These are phyloP conservation scores for Erinaceus europaeus DNA, from an alignment of 2,113 vertebrate species.

Conservation along the genomic window DNA sequence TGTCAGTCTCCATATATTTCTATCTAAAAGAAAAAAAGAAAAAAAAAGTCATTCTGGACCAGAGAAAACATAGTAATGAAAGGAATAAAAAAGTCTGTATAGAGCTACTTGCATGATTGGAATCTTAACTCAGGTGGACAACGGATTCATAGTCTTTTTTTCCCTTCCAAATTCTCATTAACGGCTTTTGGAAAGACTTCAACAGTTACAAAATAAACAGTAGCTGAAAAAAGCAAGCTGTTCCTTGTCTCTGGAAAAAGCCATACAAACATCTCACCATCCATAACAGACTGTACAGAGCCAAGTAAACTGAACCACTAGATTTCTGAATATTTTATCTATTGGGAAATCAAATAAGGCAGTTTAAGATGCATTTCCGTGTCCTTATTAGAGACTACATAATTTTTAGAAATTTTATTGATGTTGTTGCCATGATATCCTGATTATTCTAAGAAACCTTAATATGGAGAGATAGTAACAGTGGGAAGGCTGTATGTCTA, in stretches of 20 bases:
- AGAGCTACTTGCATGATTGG: background rate
- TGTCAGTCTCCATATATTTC: no score
- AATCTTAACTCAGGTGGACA: background rate
- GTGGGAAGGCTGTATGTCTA: background rate
- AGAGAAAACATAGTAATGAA: no score
- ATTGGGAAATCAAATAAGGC: background rate
- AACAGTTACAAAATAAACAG: slow-evolving; percentile 57
- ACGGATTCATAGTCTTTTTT: slow-evolving; percentile 31
- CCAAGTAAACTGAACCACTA: background rate
- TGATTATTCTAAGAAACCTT: background rate
- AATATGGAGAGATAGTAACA: background rate
- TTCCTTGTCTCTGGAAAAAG: slow-evolving; percentile 24
- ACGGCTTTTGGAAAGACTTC: slow-evolving; percentile 57
- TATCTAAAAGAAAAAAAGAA: no score
- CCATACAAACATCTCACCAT: background rate
- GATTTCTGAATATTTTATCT: slow-evolving; percentile 12
- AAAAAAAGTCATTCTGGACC: no score
- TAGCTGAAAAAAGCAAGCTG: background rate
- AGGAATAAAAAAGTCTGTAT: no score
- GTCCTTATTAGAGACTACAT: background rate
- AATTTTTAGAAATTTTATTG: background rate
- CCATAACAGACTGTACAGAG: background rate
- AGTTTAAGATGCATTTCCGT: background rate
- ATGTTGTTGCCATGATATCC: background rate
- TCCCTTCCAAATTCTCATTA: slow-evolving; percentile 77